phyloP scores from a whole-genome alignment of 2,888 invertebrate species.

The Scaptomyza polygonia region DNA sequence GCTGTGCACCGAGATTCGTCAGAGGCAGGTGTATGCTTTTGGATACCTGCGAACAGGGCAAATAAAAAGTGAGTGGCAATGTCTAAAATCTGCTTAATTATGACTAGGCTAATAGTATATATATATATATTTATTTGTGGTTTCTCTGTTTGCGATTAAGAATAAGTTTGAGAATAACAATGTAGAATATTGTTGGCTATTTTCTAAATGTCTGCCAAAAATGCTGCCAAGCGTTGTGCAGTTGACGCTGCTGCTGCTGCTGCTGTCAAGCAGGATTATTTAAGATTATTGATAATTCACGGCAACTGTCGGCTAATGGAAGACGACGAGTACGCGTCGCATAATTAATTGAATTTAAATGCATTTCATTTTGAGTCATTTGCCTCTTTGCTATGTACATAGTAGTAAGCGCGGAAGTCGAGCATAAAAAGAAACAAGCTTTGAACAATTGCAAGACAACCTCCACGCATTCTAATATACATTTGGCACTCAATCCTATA shows the following conservation, averaged over 20 bases:
- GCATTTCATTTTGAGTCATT: constrained; percentile 50
- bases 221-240: constrained; percentile 16
- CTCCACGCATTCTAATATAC: constrained; percentile 13
- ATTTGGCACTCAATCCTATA: constrained; percentile 53
- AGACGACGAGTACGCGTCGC: constrained; percentile 36
- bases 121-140: constrained; percentile 4
- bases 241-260: constrained; percentile 9
- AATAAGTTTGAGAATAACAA: constrained; percentile 9
- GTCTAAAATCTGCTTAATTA: constrained; percentile 42
- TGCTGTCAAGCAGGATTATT: constrained; percentile 68
- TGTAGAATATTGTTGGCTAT: constrained; percentile 13
- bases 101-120: constrained; percentile 29
- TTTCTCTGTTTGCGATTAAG: constrained; percentile 1
- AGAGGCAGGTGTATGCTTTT: constrained; percentile 84
- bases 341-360: constrained; percentile 74
- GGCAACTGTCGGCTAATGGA: constrained; percentile 67
- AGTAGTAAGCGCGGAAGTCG: constrained; percentile 44
- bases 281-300: constrained; percentile 72
- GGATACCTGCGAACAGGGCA: constrained; percentile 78
- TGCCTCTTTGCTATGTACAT: background rate
- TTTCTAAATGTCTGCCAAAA: constrained; percentile 61
- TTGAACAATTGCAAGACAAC: constrained; percentile 18
- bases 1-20: constrained; percentile 81
- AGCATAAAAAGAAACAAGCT: constrained; percentile 16
- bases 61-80: constrained; percentile 17